Evolutionary conservation across 2,888 invertebrate genomes (phyloP), one percentile per base, ranked within the genome.

Genomic region (Serrognathus titanus): DNA sequence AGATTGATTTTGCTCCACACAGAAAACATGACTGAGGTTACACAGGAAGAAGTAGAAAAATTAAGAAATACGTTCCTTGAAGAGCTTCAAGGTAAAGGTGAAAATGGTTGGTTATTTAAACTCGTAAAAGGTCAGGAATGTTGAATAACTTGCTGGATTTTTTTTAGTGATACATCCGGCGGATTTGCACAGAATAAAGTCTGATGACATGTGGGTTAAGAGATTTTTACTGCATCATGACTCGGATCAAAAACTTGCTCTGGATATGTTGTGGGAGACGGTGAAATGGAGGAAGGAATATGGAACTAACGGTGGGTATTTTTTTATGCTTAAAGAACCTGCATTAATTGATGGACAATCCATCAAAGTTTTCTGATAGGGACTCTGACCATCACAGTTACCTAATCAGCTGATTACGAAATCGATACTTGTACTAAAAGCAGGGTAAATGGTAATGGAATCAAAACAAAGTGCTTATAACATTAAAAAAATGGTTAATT

Each of bases 221-320:
- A 79, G 90, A 57, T 89, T 92, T 66, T 75, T 95, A 7, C 79
- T 84, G 62, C 92, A 91, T 72, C 80, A 84, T 59, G 90, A 92
- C 47, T 80, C 83, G 50, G 86, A 92, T 66, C 76, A 87, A 49
- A 85, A 88, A 60, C 77, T 82, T 45, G 83, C 92, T 0, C 76
- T 89, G 0, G 83, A 84, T 48, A 90, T 93, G 87, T 78, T 95
- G 1, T 90, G 90, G 85, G 88, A 88, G 5, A 85, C 90, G 1
- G 82, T 92, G 65, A 82, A 83, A 60, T 96, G 95, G 94, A 82
- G 96, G 55, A 89, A 88, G 75, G 86, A 85, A 37, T 86, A 86
- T 66, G 87, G 88, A 0, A 83, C 87, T 1, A 90, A 90, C 76
- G 88, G 86, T 86, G 78, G 68, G 57, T 43, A 36, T 36, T 43